Evolutionary conservation across 30 jellyfish, hydroid and myxozoan genomes (phyloP), one percentile per base, ranked within the genome.

Genomic region (Cassiopea andromeda): DNA sequence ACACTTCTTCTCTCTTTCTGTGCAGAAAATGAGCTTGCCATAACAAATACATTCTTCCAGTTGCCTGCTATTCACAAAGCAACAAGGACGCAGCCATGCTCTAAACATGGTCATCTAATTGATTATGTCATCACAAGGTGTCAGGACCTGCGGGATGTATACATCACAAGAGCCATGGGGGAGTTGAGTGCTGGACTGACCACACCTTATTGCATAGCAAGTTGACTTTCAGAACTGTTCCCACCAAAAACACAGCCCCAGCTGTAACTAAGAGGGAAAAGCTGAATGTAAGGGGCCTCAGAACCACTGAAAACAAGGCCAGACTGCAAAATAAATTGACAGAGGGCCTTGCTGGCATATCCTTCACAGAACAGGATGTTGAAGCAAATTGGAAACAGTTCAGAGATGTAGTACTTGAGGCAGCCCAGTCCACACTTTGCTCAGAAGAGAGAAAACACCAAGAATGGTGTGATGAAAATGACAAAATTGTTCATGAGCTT

Each of bases 41-140:
- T 54, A 6, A 54, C 64, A 54, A 54, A 54, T 10, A 54, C 64
- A 87, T 1, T 78, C 48, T 69, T 60, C 74, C 70, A 46, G 12
- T 75, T 57, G n/a, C 86, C 71, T 13, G 44, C 73, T 77, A 45
- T 46, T 9, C 27, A 78, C 92, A 88, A 88, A 67, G 58, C 95
- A 12, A 17, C 95, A 17, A 78, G 92, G 94, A 49, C 3, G 83
- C 92, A 88, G 73, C 94, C 91, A 13, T 82, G 90, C 50, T 87
- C 94, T 8, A 75, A 77, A 49, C 94, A 87, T n/a, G 44, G 91
- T 71, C 94, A 87, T 48, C 73, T 87, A 57, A 58, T 77, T 19
- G 94, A 87, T 38, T 87, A 87, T 76, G 94, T 75, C 72, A 75
- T 75, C 27, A 66, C 45, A 7, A 19, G 90, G 69, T 14, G 15